Base-by-base conservation (phyloP, 2,888 invertebrate species). In the Neoaliturus tenellus region DNA sequence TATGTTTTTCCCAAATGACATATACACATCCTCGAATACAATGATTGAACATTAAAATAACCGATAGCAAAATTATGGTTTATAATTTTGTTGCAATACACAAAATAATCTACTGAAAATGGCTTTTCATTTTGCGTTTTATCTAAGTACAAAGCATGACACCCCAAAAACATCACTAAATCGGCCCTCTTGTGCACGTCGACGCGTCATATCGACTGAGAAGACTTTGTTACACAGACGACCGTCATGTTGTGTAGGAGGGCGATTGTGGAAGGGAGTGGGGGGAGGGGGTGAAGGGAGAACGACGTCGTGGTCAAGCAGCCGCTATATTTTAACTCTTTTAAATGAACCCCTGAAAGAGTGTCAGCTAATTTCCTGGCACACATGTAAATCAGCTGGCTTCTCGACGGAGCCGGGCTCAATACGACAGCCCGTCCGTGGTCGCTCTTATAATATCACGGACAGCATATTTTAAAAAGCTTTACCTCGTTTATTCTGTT, bases 321-420 rank as follows among this genome's bases (percentile, higher is more conserved):
- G 20, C 69, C 69, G 69, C 75, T 75, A 75, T 75, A 75, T 75
- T 75, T 75, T 75, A 75, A 75, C 75, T 75, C 75, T 75, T 75
- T 75, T 75, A 75, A 75, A 75, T 48, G 75, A 75, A 75, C 75
- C 41, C 75, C 14, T 39, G 75, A 75, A 69, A 75, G 75, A 75
- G 75, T 75, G 75, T 75, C 75, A 75, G 75, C 75, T 75, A 75
- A 75, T 75, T 75, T 75, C 75, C 75, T 75, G 75, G 75, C 25
- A 25, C 39, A 75, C 48, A 48, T 75, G 75, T 75, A 75, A 75
- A 75, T 75, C 75, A 75, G 75, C 25, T 12, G 1, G 3, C 39
- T 69, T n/a, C 69, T 39, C 69, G 39, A 31, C 62, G 20, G 25
- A 8, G 23, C 23, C 20, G 5, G 31, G n/a, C 4, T 62, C 31